Conservation (phyloP, 1,140 invertebrate genomes). For the Panagrolaimus sp. region DNA sequence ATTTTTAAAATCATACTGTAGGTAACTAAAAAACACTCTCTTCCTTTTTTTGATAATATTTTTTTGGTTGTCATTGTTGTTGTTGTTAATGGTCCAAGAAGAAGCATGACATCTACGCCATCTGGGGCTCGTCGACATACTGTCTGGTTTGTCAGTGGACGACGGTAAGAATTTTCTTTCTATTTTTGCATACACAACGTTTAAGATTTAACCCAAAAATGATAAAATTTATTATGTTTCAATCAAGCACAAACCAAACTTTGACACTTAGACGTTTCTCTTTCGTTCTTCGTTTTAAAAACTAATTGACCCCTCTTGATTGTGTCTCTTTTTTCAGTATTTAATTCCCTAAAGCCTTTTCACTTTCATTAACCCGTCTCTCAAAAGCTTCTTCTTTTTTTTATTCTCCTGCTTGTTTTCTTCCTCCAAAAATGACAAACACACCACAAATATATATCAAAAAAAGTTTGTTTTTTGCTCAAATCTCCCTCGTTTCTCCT, state of each 20-base stretch:
- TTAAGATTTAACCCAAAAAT: neutral
- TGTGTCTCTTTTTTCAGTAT: too few relatives aligned
- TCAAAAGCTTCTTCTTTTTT: too few relatives aligned
- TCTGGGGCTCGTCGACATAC: neutral
- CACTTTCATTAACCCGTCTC: too few relatives aligned
- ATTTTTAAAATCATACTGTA: too few relatives aligned
- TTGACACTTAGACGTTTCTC: neutral
- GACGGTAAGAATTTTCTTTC: conserved; percentile 2
- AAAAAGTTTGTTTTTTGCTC: too few relatives aligned
- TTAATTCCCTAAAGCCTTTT: too few relatives aligned
- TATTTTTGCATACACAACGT: too few relatives aligned
- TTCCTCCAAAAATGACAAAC: too few relatives aligned
- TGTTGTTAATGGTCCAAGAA: neutral
- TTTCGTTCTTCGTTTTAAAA: neutral
- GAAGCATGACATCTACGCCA: neutral
- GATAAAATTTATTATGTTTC: neutral
- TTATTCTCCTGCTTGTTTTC: too few relatives aligned
- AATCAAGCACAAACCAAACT: neutral
- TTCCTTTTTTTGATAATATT: neutral
- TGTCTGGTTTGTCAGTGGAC: conserved; percentile 5
- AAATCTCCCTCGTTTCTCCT: too few relatives aligned
- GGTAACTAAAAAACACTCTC: too few relatives aligned
- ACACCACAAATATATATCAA: too few relatives aligned
- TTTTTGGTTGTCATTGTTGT: neutral
- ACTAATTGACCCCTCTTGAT: neutral